Conservation (phyloP, 2,113 vertebrate species). For the Callopanchax toddi region DNA sequence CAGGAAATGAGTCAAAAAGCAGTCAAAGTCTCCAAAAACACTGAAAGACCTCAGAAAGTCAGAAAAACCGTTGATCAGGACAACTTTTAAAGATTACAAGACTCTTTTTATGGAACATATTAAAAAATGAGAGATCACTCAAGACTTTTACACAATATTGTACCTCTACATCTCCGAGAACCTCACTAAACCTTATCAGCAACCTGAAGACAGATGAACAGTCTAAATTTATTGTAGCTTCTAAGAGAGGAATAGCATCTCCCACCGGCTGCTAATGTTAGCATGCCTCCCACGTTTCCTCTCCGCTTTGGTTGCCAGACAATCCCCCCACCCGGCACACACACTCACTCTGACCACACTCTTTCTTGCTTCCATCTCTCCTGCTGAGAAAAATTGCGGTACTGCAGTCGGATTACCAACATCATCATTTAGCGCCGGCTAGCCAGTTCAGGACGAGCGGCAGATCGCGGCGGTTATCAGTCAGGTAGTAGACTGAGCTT, state of each 20-base stretch:
- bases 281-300: conserved; percentile 61
- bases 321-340: conserved; percentile 1
- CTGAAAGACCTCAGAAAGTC: not conserved
- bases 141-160: not conserved
- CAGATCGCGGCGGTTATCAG: conserved; percentile 47
- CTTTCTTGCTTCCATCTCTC: conserved; percentile 36
- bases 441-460: conserved; percentile 37
- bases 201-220: conserved; percentile 37
- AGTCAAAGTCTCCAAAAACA: too few relatives aligned
- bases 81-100: too few relatives aligned
- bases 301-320: conserved; percentile 57
- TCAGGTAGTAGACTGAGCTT: conserved; percentile 19
- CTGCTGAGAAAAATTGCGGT: conserved; percentile 61
- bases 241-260: conserved; percentile 59
- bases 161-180: conserved; percentile 36
- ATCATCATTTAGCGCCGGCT: conserved; percentile 63
- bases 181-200: not conserved
- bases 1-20: too few relatives aligned
- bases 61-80: not conserved
- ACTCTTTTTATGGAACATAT: not conserved
- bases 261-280: conserved; percentile 52
- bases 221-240: conserved; percentile 62
- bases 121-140: not conserved
- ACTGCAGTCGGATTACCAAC: conserved; percentile 59
- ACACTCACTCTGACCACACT: conserved; percentile 12